These are phyloP conservation scores for Ptilorrhoa leucosticta DNA, from an alignment of 2,113 vertebrate genomes.

Conservation along the genomic window DNA sequence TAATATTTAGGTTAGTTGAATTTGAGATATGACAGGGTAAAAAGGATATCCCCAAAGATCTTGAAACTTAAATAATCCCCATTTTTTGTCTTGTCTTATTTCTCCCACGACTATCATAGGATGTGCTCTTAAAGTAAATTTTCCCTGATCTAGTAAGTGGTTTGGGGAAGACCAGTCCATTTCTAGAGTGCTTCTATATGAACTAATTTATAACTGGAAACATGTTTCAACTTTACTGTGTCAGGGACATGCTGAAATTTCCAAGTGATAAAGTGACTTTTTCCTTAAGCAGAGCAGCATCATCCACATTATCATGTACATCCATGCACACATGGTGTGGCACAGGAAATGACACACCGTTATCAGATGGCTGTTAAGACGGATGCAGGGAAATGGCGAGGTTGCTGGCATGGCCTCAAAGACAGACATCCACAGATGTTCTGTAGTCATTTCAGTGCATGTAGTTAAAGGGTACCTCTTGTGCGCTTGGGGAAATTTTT, in stretches of 20 bases:
- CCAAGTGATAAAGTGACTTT: not conserved
- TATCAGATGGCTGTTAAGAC: not conserved
- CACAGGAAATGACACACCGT: not conserved
- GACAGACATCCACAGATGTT: not conserved
- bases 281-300: not conserved
- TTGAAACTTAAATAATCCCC: not conserved
- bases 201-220: not conserved
- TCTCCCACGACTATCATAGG: not conserved
- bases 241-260: not conserved
- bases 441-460: not conserved
- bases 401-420: not conserved
- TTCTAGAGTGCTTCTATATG: not conserved
- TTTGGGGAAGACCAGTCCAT: not conserved
- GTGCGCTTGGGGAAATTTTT: not conserved
- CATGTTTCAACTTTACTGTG: not conserved
- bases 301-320: not conserved
- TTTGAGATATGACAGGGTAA: not conserved
- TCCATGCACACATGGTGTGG: not conserved
- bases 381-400: not conserved
- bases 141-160: not conserved
- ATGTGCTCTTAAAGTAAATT: not conserved
- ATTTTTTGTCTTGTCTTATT: slow-evolving; percentile 5
- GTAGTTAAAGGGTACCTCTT: not conserved
- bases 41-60: not conserved
- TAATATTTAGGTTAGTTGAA: not conserved